phyloP scores from a whole-genome alignment of 1,140 invertebrate genomes.

The Pinna nobilis region DNA sequence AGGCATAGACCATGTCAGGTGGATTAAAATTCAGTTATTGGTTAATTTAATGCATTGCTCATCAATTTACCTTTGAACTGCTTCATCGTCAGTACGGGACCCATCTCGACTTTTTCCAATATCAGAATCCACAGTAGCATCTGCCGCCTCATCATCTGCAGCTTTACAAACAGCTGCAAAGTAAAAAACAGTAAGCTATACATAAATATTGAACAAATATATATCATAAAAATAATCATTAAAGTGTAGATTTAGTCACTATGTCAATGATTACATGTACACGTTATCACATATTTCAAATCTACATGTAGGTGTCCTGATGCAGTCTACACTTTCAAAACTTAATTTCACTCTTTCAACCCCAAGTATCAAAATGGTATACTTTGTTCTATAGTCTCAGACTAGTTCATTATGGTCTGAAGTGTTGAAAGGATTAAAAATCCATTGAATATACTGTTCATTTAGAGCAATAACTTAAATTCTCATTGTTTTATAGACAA shows the following conservation, averaged over 20 bases:
- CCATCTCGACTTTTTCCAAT: constrained; percentile 87
- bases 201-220: background rate
- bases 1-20: too few relatives aligned
- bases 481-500: too few relatives aligned
- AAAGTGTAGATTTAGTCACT: background rate
- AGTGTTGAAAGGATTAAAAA: too few relatives aligned
- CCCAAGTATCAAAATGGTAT: too few relatives aligned
- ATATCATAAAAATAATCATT: background rate
- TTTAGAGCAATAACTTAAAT: too few relatives aligned
- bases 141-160: constrained; percentile 57
- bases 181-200: constrained; percentile 3
- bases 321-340: background rate
- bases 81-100: constrained; percentile 83
- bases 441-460: too few relatives aligned
- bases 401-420: too few relatives aligned
- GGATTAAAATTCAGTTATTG: too few relatives aligned
- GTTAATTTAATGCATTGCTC: too few relatives aligned
- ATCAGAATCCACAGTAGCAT: constrained; percentile 81
- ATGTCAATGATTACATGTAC: background rate
- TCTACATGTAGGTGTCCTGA: background rate
- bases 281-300: background rate
- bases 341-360: too few relatives aligned
- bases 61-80: constrained; percentile 78
- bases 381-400: too few relatives aligned
- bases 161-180: constrained; percentile 46